Evolutionary conservation across 2,888 invertebrate species (phyloP), one percentile per base, ranked within the genome.

Genomic region (Hypolimnas misippus): DNA sequence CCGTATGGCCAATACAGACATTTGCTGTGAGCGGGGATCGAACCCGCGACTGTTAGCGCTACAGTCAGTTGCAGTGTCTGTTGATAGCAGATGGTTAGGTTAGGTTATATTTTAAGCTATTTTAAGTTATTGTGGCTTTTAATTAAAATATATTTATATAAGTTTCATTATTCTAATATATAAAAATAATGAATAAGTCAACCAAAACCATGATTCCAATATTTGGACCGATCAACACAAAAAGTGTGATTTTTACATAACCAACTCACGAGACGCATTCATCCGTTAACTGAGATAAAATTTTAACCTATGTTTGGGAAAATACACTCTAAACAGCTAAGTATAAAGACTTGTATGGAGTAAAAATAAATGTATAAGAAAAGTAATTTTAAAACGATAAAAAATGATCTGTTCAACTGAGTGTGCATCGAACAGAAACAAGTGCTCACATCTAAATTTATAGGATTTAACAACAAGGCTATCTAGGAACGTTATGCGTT

Each of bases 231-330:
- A 38, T 17, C 57, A 31, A 52, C 60, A 53, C 49, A 65, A 66
- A 63, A 40, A 68, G 54, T 61, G 51, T 46, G 63, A 65, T 68
- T 69, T 67, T 65, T 63, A 65, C 78, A 80, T 79, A 79, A 78
- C 74, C 73, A 77, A 78, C 81, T 78, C 77, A 76, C 79, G 72
- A 68, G 66, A 74, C 73, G 76, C 82, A 82, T 74, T 87, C 87
- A 79, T 78, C 85, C 82, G 89, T 87, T 80, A 86, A 80, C 76
- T 74, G 73, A 83, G 89, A 89, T 89, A 89, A 84, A 76, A 73
- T 21, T 65, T 17, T 63, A 67, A 62, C 61, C 49, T 53, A 40
- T 29, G 50, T 40, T 58, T 53, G 67, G 17, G 35, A 68, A 66
- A 64, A 35, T 58, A 44, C 14, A 50, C 44, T 49, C 38, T 68